Base-by-base conservation (phyloP, 2,888 invertebrate genomes). In the Cremastobaeus sp. region DNA sequence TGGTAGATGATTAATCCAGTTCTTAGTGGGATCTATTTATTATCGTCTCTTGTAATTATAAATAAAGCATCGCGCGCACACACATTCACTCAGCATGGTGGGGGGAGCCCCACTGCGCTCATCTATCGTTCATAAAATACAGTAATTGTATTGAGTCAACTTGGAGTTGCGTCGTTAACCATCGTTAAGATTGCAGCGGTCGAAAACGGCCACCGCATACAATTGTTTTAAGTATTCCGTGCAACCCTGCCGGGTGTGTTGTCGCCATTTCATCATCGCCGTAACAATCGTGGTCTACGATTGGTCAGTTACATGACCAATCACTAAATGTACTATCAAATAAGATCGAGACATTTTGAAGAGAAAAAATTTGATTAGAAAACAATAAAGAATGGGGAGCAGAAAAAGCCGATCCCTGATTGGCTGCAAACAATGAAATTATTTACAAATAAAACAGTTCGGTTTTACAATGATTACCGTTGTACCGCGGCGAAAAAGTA, bases 41-140 rank as follows among this genome's bases (percentile, higher is more conserved):
- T 70, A 52, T 54, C 48, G 30, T 59, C 18, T 72, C 35, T 74
- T 68, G 55, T 80, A 77, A 73, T 84, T 82, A 85, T 85, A 85
- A 85, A 85, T 85, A 84, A 85, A 80, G 79, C 81, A 79, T 80
- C 71, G 66, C 80, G 80, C 85, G 84, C 85, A 82, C 85, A 81
- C 80, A 81, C 87, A 86, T 84, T 86, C 86, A 86, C 83, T 84
- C 86, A 82, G 75, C 70, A 80, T 77, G 69, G 79, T 82, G 80
- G 81, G 82, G 82, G 82, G 79, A 85, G 82, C 79, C 84, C 81
- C 62, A 21, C 47, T 47, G 30, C 84, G 84, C 77, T 81, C 72
- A 77, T 79, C 76, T 77, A 76, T 62, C 76, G 55, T 72, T 60
- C 71, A 54, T 65, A 74, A 76, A 69, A 69, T 64, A 74, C 72